Evolutionary conservation across 1,140 invertebrate genomes (phyloP).

Genomic region (Cherax quadricarinatus): DNA sequence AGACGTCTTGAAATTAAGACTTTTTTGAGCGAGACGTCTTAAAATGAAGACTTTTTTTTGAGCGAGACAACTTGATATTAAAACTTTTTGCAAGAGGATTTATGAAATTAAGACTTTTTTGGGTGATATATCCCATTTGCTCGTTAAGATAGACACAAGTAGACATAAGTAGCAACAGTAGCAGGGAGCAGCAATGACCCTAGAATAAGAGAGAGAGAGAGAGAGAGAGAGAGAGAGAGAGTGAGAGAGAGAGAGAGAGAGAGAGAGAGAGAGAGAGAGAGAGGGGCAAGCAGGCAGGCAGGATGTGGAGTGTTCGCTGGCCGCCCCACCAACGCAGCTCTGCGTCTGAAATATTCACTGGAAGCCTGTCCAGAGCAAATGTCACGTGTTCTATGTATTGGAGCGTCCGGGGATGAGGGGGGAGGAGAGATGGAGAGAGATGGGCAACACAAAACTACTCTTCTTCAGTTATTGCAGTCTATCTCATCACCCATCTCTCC

Average conservation of each 20-base stretch:
- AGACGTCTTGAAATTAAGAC: no score
- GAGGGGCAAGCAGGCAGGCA: background rate
- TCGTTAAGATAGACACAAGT: no score
- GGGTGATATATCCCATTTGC: no score
- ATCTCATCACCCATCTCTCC: background rate
- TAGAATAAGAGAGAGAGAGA: constrained; percentile 23
- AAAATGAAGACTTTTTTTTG: no score
- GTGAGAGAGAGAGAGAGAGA: constrained; percentile 42
- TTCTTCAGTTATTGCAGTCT: background rate
- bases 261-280: constrained; percentile 40
- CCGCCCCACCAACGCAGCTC: constrained; percentile 28
- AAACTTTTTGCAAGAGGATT: no score
- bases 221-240: constrained; percentile 40
- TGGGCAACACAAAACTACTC: constrained; percentile 30
- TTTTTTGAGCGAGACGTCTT: no score
- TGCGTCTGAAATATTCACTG: constrained; percentile 58
- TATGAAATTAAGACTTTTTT: no score
- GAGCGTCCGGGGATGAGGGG: background rate
- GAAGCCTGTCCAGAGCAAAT: constrained; percentile 65
- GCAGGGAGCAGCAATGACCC: background rate
- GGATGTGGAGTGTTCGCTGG: background rate
- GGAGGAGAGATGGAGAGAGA: no score
- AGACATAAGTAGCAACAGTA: no score
- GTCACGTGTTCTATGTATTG: constrained; percentile 44
- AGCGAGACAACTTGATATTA: no score